Evolutionary conservation across 1,140 invertebrate genomes (phyloP).

Genomic region (Halesus radiatus): DNA sequence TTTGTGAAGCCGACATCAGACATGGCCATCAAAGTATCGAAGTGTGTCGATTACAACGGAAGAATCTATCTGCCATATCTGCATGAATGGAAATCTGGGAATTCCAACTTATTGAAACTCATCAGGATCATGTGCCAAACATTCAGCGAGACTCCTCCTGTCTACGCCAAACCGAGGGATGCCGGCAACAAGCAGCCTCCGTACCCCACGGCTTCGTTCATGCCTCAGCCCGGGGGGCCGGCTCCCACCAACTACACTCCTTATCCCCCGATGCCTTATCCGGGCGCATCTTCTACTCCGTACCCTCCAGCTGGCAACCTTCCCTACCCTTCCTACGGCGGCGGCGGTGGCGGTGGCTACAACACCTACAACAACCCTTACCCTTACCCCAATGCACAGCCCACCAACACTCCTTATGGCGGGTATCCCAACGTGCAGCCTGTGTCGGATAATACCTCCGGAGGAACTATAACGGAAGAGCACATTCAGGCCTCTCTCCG

Average conservation of each 20-base stretch:
- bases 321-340: slow-evolving; percentile 59
- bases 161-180: slow-evolving; percentile 81
- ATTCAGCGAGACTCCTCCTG: slow-evolving; percentile 96
- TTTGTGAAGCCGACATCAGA: slow-evolving; percentile 95
- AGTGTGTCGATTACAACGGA: slow-evolving; percentile 95
- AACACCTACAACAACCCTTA: slow-evolving; percentile 56
- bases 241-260: slow-evolving; percentile 53
- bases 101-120: slow-evolving; percentile 87
- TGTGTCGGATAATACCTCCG: slow-evolving; percentile 62
- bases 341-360: slow-evolving; percentile 52
- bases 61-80: slow-evolving; percentile 98
- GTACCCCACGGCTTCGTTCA: slow-evolving; percentile 77
- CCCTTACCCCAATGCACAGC: slow-evolving; percentile 56
- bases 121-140: slow-evolving; percentile 93
- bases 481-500: slow-evolving; percentile 94
- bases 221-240: slow-evolving; percentile 72
- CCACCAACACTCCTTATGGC: slow-evolving; percentile 50
- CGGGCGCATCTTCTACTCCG: slow-evolving; percentile 63
- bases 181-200: slow-evolving; percentile 66
- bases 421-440: slow-evolving; percentile 68
- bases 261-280: slow-evolving; percentile 65
- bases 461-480: slow-evolving; percentile 93
- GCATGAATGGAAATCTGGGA: slow-evolving; percentile 91
- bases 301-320: slow-evolving; percentile 59
- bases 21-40: slow-evolving; percentile 96